Percentiles rank a stretch among this genome's conserved stretches.
phyloP scores from a whole-genome alignment of 2,113 vertebrate genomes.

The Ammospiza caudacuta region DNA sequence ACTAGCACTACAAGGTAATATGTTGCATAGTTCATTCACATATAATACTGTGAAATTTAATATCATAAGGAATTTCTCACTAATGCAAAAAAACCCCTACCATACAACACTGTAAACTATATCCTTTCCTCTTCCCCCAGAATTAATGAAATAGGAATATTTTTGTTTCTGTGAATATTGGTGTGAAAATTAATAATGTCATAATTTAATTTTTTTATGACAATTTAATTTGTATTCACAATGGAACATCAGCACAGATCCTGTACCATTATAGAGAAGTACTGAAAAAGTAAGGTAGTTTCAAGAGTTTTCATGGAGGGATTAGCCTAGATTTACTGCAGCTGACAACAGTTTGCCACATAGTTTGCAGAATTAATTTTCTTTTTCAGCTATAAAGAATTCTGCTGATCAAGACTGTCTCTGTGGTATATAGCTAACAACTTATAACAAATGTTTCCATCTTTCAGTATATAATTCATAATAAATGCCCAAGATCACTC shows the following conservation, averaged over 20 bases:
- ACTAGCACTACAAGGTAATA: not conserved
- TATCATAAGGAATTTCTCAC: not conserved
- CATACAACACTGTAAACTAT: not conserved
- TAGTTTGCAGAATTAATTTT: conserved; percentile 23
- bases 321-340: not conserved
- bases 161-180: not conserved
- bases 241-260: not conserved
- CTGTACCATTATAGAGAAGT: not conserved
- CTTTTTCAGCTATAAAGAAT: not conserved
- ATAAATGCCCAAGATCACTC: not conserved
- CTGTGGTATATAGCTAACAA: not conserved
- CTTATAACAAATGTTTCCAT: not conserved
- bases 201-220: not conserved
- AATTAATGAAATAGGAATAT: not conserved
- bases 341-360: not conserved
- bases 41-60: not conserved
- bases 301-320: not conserved
- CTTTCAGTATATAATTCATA: not conserved
- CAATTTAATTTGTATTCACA: not conserved
- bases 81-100: rapidly evolving
- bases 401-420: not conserved
- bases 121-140: not conserved
- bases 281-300: not conserved
- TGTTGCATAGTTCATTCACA: not conserved
- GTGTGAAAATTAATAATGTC: not conserved